A percentile compares a stretch with the other conserved stretches of the same genome.
These are phyloP conservation scores for Idaea biselata DNA, from an alignment of 2,888 invertebrate genomes.

Conservation along the genomic window DNA sequence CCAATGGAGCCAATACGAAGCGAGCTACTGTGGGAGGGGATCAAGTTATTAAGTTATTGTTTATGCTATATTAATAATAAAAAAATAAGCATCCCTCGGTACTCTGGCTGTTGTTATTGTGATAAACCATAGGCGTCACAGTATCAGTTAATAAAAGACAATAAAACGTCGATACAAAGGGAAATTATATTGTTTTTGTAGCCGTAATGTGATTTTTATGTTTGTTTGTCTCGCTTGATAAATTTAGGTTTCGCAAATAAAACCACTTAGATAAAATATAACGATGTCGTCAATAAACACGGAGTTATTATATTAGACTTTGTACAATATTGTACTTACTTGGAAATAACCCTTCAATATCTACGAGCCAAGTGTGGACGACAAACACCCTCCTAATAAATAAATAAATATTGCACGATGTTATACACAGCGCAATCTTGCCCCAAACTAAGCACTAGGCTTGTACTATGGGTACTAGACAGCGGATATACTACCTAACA, in stretches of 20 bases:
- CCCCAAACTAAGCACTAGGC: too few species aligned
- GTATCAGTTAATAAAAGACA: constrained; percentile 57
- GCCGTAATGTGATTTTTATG: constrained; percentile 63
- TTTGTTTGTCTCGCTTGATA: constrained; percentile 49
- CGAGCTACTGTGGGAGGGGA: constrained; percentile 71
- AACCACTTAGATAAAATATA: constrained; percentile 5
- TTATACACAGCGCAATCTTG: too few species aligned
- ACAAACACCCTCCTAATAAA: background rate
- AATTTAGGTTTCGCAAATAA: constrained; percentile 20
- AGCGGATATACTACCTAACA: too few species aligned
- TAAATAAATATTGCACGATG: too few species aligned
- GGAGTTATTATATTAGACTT: background rate
- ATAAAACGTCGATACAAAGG: constrained; percentile 57
- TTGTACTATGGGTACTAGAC: too few species aligned
- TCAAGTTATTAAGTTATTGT: constrained; percentile 78
- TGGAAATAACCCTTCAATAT: background rate
- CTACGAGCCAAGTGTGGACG: background rate
- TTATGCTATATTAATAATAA: constrained; percentile 77
- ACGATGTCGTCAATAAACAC: background rate
- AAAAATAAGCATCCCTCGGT: constrained; percentile 62
- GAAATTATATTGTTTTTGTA: constrained; percentile 66
- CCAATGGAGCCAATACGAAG: constrained; percentile 69
- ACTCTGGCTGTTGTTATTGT: constrained; percentile 56
- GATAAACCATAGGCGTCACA: constrained; percentile 50
- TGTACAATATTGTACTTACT: background rate